Conservation (phyloP, 2,113 vertebrate genomes). For the Anguilla rostrata region DNA sequence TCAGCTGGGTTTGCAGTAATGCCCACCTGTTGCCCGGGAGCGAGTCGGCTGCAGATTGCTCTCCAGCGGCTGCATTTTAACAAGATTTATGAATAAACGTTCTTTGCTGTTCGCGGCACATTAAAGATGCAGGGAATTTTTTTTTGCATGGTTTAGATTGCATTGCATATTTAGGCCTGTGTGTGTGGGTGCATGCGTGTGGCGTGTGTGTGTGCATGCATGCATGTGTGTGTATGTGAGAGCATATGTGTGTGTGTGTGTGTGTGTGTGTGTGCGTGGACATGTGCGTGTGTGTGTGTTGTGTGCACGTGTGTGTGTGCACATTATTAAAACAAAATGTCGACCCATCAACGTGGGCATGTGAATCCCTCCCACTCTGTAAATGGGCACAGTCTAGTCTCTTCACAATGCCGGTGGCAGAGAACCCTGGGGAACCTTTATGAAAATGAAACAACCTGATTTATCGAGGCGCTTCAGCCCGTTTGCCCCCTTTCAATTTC, state of each 20-base stretch:
- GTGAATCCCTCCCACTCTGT: not conserved
- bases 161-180: not conserved
- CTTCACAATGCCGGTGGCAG: not conserved
- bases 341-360: not conserved
- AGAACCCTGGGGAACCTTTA: not conserved
- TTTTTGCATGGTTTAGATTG: not conserved
- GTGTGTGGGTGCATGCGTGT: not conserved
- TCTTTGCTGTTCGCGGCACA: not conserved
- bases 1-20: conserved; percentile 36
- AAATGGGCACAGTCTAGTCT: not conserved
- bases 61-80: not conserved
- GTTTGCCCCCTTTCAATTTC: not conserved
- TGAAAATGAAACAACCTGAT: conserved; percentile 1
- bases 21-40: conserved; percentile 4
- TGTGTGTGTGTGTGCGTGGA: not conserved
- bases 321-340: not conserved
- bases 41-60: not conserved
- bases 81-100: not conserved
- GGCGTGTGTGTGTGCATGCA: not conserved
- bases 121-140: not conserved
- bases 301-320: not conserved
- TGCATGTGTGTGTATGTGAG: not conserved
- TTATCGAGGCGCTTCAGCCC: not conserved
- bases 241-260: not conserved
- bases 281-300: not conserved